These are phyloP conservation scores for Lucifuga dentata DNA, from an alignment of 2,113 vertebrate genomes.

Conservation along the genomic window DNA sequence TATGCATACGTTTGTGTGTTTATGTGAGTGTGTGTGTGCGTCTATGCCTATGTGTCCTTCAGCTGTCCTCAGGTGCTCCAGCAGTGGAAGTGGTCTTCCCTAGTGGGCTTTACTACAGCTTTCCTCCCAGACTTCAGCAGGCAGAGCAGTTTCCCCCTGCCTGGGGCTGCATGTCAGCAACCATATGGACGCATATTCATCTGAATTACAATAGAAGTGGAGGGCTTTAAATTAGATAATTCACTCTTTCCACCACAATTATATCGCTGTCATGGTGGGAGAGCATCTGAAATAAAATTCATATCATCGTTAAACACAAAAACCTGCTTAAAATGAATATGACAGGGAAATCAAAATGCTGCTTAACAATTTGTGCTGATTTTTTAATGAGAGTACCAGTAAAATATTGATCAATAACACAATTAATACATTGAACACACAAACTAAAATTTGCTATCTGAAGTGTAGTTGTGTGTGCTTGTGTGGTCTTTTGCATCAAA, in stretches of 20 bases:
- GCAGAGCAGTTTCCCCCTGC: conserved; percentile 21
- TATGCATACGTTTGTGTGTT: conserved; percentile 47
- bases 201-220: conserved; percentile 38
- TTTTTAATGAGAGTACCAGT: no score
- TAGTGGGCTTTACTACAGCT: conserved; percentile 42
- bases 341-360: no score
- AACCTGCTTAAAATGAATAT: no score
- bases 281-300: no score
- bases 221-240: background rate
- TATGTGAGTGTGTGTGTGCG: conserved; percentile 48
- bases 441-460: no score
- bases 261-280: no score
- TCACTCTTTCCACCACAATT: background rate
- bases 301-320: no score
- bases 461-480: background rate
- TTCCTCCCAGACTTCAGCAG: conserved; percentile 30
- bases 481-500: conserved; percentile 2
- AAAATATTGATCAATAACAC: no score
- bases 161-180: conserved; percentile 47
- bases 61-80: conserved; percentile 59
- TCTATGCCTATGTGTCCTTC: conserved; percentile 44
- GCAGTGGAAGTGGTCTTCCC: conserved; percentile 53
- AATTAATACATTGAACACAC: no score
- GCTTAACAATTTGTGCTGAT: no score
- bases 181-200: conserved; percentile 53